Percentiles rank a stretch among this genome's conserved stretches.
These are phyloP conservation scores for Coleophora deauratella DNA, from an alignment of 2,888 invertebrate genomes.

Conservation along the genomic window DNA sequence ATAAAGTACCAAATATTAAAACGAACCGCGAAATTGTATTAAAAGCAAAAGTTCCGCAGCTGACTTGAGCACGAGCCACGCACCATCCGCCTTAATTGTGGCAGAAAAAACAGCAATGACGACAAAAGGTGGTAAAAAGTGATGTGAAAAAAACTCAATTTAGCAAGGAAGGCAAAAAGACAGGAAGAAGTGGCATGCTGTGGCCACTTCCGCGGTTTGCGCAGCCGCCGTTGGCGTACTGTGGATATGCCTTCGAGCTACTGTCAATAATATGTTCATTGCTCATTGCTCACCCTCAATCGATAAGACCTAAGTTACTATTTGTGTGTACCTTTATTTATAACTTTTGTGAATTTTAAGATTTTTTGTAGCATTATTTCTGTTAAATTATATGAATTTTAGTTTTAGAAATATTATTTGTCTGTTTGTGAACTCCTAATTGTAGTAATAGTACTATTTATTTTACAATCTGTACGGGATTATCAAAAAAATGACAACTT, in stretches of 20 bases:
- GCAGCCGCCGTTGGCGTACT: conserved; percentile 17
- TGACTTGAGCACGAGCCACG: conserved; percentile 61
- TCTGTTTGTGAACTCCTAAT: no score
- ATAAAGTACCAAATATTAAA: conserved; percentile 13
- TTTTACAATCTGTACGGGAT: no score
- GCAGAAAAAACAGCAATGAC: conserved; percentile 23
- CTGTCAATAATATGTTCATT: no score
- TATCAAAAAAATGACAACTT: no score
- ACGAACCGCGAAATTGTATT: conserved; percentile 22
- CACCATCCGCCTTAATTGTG: conserved; percentile 43
- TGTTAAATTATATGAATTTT: no score
- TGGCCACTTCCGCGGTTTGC: conserved; percentile 63
- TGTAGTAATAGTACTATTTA: no score
- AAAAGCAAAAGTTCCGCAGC: conserved; percentile 51
- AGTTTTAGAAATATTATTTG: no score
- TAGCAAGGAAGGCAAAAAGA: conserved; percentile 51
- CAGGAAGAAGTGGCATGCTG: conserved; percentile 65
- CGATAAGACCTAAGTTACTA: no score
- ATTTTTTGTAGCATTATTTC: no score
- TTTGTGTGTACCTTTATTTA: not conserved
- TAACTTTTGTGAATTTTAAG: not conserved
- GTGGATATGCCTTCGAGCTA: conserved; percentile 25
- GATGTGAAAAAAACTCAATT: conserved; percentile 50
- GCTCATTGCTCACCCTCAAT: no score
- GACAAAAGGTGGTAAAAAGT: conserved; percentile 23